Conservation (phyloP, 2,113 vertebrate genomes). For the Holacanthus passer region DNA sequence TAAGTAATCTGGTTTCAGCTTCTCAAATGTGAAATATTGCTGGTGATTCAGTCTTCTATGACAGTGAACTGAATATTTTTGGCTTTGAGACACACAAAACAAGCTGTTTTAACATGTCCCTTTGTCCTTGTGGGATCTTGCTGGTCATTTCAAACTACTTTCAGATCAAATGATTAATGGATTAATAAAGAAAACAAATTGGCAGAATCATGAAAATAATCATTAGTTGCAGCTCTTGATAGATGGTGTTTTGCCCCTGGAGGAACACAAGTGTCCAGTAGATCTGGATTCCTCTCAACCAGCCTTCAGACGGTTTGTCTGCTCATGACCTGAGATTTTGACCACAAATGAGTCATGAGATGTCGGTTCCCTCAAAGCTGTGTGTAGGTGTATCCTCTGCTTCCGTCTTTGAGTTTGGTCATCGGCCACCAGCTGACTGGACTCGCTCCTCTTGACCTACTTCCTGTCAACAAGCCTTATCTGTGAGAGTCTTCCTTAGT, state of each 20-base stretch:
- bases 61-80: not conserved
- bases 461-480: not conserved
- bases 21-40: not conserved
- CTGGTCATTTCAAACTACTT: not conserved
- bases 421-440: slow-evolving; percentile 6
- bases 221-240: not conserved
- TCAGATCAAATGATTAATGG: not conserved
- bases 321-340: slow-evolving; percentile 6
- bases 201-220: not conserved
- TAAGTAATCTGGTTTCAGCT: not conserved
- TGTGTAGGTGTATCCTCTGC: not conserved
- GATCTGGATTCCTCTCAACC: not conserved
- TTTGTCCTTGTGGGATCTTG: not conserved
- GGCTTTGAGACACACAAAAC: not conserved
- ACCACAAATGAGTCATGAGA: slow-evolving; percentile 43
- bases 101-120: not conserved
- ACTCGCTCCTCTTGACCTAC: slow-evolving; percentile 5
- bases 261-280: not conserved
- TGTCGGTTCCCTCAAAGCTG: not conserved
- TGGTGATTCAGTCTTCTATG: not conserved
- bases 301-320: slow-evolving; percentile 11
- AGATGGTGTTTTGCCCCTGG: not conserved
- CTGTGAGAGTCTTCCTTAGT: slow-evolving; percentile 4
- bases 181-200: too few relatives aligned
- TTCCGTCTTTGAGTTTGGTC: slow-evolving; percentile 22